phyloP scores from a whole-genome alignment of 1,140 invertebrate genomes.

The Thereuonema tuberculata region DNA sequence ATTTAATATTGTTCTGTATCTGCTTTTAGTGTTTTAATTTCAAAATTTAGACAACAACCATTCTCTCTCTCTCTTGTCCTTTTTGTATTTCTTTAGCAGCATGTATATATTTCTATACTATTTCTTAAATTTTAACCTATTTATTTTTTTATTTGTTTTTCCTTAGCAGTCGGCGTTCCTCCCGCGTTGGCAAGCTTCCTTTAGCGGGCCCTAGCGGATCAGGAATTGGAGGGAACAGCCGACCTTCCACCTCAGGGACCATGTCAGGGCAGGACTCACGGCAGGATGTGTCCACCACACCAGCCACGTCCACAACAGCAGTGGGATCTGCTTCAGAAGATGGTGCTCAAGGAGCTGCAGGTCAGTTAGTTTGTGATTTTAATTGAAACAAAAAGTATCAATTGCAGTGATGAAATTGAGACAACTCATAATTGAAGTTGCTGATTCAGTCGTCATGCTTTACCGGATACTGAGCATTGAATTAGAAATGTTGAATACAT shows the following conservation, averaged over 20 bases:
- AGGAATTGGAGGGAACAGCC: conserved; percentile 24
- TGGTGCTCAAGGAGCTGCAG: conserved; percentile 5
- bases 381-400: too few species aligned
- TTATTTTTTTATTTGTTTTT: not conserved
- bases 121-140: too few species aligned
- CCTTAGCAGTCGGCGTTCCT: conserved; percentile 41
- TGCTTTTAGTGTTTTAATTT: too few species aligned
- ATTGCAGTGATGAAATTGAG: too few species aligned
- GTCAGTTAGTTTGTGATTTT: too few species aligned
- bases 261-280: conserved; percentile 10
- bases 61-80: too few species aligned
- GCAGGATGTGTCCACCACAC: conserved; percentile 1
- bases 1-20: too few species aligned
- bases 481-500: too few species aligned
- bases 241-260: conserved; percentile 17
- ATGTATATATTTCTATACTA: too few species aligned
- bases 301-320: not conserved
- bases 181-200: conserved; percentile 39
- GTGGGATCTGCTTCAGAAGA: conserved; percentile 1
- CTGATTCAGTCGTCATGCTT: not conserved
- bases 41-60: too few species aligned
- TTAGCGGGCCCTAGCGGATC: conserved; percentile 23
- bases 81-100: too few species aligned
- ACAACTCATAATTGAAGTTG: too few species aligned
- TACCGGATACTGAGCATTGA: not conserved